A percentile compares a stretch with the other conserved stretches of the same genome.
phyloP scores from a whole-genome alignment of 2,797 vertebrate species.

The Heliangelus exortis region DNA sequence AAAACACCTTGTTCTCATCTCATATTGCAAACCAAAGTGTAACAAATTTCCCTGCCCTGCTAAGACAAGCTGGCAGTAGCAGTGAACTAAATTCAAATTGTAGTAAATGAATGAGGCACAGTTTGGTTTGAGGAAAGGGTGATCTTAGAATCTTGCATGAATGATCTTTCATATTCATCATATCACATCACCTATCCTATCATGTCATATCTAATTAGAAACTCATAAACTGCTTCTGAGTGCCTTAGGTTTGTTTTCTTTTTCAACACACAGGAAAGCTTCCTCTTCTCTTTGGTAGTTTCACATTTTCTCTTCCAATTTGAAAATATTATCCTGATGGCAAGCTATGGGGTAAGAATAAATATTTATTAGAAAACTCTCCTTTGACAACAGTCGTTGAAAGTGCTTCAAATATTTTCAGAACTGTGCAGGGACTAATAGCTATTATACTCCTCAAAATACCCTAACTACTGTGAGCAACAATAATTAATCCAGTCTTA shows the following conservation, averaged over 20 bases:
- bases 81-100: background rate
- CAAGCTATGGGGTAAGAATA: background rate
- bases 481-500: background rate
- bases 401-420: background rate
- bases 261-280: background rate
- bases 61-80: background rate
- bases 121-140: background rate
- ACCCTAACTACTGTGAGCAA: background rate
- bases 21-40: background rate
- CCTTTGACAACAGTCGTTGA: background rate
- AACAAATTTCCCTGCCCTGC: background rate
- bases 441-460: background rate
- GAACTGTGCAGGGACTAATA: background rate
- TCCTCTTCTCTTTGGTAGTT: background rate
- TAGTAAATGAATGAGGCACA: background rate
- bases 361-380: background rate
- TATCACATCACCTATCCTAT: background rate
- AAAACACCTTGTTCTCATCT: background rate
- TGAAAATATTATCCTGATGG: background rate
- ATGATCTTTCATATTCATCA: background rate
- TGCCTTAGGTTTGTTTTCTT: constrained; percentile 24
- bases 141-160: background rate
- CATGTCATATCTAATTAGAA: constrained; percentile 2
- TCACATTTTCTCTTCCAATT: background rate
- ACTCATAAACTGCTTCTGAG: constrained; percentile 9